Conservation (phyloP, 2,888 invertebrate genomes). For the Lobophora halterata region DNA sequence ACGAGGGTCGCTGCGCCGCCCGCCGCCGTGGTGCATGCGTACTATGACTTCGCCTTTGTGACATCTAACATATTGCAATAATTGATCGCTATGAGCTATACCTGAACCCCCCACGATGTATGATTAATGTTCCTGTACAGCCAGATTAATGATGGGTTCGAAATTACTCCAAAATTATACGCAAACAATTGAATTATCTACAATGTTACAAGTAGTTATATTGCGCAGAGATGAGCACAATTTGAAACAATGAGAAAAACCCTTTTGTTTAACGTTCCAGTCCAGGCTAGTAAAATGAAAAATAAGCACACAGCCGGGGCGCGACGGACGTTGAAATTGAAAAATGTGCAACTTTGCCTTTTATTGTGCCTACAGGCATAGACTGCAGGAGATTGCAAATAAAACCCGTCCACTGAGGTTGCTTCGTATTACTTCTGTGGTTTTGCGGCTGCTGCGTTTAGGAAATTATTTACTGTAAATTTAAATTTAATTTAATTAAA, state of each 20-base stretch:
- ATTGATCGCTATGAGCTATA: constrained; percentile 45
- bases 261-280: constrained; percentile 62
- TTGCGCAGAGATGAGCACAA: constrained; percentile 29
- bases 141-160: constrained; percentile 14
- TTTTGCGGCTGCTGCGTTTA: constrained; percentile 26
- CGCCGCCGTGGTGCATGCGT: constrained; percentile 58
- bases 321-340: constrained; percentile 57
- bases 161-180: constrained; percentile 10
- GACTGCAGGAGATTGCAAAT: constrained; percentile 51
- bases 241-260: constrained; percentile 61
- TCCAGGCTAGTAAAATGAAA: constrained; percentile 61
- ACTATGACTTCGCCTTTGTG: constrained; percentile 41
- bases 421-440: constrained; percentile 33
- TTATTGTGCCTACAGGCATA: constrained; percentile 52
- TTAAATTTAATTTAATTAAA: too few relatives aligned
- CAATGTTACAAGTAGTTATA: constrained; percentile 21
- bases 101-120: constrained; percentile 14
- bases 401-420: constrained; percentile 41
- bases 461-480: neutral
- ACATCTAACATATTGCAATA: constrained; percentile 50
- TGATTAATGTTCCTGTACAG: constrained; percentile 11
- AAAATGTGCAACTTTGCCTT: constrained; percentile 65
- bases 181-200: constrained; percentile 17
- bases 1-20: constrained; percentile 37
- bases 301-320: constrained; percentile 55